Conservation (phyloP, 2,797 vertebrate species). For the Echeneis naucrates region DNA sequence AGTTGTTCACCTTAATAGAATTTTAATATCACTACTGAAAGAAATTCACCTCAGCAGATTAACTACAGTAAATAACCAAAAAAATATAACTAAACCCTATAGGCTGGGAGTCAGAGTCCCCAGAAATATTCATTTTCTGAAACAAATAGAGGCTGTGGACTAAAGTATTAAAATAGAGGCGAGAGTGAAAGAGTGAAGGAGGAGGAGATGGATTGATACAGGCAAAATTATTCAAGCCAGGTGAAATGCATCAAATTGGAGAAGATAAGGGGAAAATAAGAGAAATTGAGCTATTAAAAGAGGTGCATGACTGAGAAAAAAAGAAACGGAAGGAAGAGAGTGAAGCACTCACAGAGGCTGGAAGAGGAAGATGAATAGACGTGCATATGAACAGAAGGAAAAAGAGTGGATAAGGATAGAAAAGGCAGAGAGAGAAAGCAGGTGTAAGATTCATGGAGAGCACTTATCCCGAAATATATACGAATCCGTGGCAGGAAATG, state of each 20-base stretch:
- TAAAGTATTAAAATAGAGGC: slow-evolving; percentile 49
- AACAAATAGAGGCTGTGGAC: slow-evolving; percentile 46
- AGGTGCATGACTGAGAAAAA: slow-evolving; percentile 48
- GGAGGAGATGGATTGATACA: slow-evolving; percentile 57
- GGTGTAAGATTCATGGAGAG: slow-evolving; percentile 76
- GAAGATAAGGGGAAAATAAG: slow-evolving; percentile 71
- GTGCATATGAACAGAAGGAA: slow-evolving; percentile 63
- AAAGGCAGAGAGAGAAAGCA: slow-evolving; percentile 63
- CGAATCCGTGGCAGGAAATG: slow-evolving; percentile 74
- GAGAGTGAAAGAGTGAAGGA: slow-evolving; percentile 36
- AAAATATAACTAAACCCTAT: neutral
- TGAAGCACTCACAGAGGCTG: slow-evolving; percentile 48
- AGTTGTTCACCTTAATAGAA: slow-evolving; percentile 9
- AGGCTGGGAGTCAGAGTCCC: neutral
- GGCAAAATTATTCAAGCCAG: slow-evolving; percentile 68
- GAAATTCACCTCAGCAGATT: neutral
- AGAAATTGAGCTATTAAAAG: slow-evolving; percentile 75
- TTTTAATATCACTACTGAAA: slow-evolving; percentile 10
- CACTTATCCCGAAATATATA: slow-evolving; percentile 80
- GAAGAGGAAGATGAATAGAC: slow-evolving; percentile 70
- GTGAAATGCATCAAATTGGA: slow-evolving; percentile 76
- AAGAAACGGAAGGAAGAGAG: slow-evolving; percentile 52
- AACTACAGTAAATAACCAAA: neutral
- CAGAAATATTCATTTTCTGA: slow-evolving; percentile 49
- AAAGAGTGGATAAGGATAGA: slow-evolving; percentile 64